Base-by-base conservation (phyloP, 2,113 vertebrate species). In the Myiopsitta monachus region DNA sequence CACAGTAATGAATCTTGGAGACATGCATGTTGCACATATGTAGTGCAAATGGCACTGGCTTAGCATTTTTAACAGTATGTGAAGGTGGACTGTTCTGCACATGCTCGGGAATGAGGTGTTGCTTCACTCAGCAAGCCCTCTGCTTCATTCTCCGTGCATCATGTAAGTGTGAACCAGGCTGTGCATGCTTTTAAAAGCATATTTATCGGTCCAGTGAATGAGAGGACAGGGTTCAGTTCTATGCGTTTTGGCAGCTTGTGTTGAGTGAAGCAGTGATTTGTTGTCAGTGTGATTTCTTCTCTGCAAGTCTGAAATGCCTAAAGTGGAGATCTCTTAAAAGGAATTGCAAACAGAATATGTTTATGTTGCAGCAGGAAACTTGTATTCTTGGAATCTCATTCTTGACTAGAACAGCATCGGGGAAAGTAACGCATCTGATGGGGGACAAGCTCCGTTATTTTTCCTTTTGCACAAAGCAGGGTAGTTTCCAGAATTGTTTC, bases 101-200 rank as follows among this genome's bases (percentile, higher is more conserved):
- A 84, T 96, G 95, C 95, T 96, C 6, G 54, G 61, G 68, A 94
- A 96, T 72, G 93, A 97, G 94, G 95, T 97, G 93, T 94, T 93
- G 88, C 92, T 95, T 88, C 73, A 21, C 72, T 90, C 83, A 83
- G 83, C 68, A 61, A 91, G 69, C 90, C 55, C 69, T 92, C 61
- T 51, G 88, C 92, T 52, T 96, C 96, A 94, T 95, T 96, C 95
- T 83, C 93, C 23, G 41, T 78, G 94, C 85, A 93, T 97, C 95
- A 90, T 96, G 95, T 96, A 96, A 94, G 96, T 90, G 92, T 94
- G 95, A 96, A 96, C 51, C 92, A 93, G 92, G 61, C 85, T 72
- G 83, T 92, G 93, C 88, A 94, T 76, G 88, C 83, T 90, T 93
- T 93, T 96, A 94, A 88, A 95, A 90, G 85, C n/a, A 10, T 72